phyloP scores from a whole-genome alignment of 2,113 vertebrate genomes.

The Ptilorrhoa leucosticta region DNA sequence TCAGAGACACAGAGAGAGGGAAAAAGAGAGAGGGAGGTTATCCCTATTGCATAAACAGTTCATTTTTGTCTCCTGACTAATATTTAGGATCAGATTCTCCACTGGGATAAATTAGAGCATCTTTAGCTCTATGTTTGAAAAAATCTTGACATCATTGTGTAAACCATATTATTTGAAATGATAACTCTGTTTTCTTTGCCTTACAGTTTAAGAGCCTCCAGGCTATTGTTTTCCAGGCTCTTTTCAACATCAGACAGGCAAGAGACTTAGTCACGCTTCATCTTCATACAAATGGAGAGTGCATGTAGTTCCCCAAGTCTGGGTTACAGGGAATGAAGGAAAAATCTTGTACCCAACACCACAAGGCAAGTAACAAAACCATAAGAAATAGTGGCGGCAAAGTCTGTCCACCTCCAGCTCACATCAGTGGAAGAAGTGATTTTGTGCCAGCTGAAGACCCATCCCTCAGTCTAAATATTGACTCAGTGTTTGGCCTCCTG shows the following conservation, averaged over 20 bases:
- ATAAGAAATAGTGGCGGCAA: background rate
- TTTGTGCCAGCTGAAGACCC: slow-evolving; percentile 7
- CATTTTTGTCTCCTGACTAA: slow-evolving; percentile 58
- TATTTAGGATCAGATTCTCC: slow-evolving; percentile 43
- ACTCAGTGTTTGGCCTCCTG: slow-evolving; percentile 10
- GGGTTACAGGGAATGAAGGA: background rate
- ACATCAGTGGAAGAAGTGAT: background rate
- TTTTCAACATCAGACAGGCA: background rate
- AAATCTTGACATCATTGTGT: slow-evolving; percentile 32
- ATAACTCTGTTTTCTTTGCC: slow-evolving; percentile 38
- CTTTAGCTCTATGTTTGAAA: slow-evolving; percentile 42
- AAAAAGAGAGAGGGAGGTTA: background rate
- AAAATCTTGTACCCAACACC: background rate
- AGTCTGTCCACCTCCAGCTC: background rate
- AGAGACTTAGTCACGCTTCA: slow-evolving; percentile 6
- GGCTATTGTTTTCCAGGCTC: slow-evolving; percentile 14
- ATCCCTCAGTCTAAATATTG: slow-evolving; percentile 51
- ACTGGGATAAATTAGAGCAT: slow-evolving; percentile 39
- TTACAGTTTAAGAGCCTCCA: background rate
- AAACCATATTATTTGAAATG: slow-evolving; percentile 35
- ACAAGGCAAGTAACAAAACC: background rate
- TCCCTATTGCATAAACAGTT: slow-evolving; percentile 4
- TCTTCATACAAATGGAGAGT: background rate
- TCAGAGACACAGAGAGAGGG: background rate
- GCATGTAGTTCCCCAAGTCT: background rate